Evolutionary conservation across 2,113 vertebrate species (phyloP).

Genomic region (Aphelocoma coerulescens): DNA sequence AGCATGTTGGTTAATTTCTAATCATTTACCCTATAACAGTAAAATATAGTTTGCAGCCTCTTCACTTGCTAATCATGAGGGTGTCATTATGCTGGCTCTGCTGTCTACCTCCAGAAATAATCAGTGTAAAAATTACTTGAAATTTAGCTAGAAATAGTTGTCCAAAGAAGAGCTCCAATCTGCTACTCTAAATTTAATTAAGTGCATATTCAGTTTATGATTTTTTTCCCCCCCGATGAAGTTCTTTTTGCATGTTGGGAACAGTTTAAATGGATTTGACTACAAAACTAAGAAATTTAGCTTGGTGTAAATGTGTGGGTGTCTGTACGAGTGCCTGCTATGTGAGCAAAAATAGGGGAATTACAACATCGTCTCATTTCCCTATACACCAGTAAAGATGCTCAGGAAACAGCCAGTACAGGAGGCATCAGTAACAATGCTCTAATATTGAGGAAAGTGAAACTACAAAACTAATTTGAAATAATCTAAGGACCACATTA

Average conservation of each 20-base stretch:
- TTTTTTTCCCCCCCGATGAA: accelerated
- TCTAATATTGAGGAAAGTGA: neutral
- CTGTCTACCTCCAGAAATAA: slow-evolving; percentile 46
- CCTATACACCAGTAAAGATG: neutral
- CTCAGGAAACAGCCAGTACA: neutral
- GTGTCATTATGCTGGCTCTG: slow-evolving; percentile 38
- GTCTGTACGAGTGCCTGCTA: neutral
- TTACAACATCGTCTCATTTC: neutral
- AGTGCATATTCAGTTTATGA: neutral
- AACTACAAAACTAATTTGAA: neutral
- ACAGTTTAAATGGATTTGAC: neutral
- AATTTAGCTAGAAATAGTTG: slow-evolving; percentile 54
- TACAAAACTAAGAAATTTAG: neutral
- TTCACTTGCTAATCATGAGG: slow-evolving; percentile 36
- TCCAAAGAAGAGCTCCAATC: slow-evolving; percentile 34
- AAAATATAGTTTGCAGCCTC: slow-evolving; percentile 33
- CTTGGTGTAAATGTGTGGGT: neutral
- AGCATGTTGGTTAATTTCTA: slow-evolving; percentile 45
- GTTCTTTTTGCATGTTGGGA: neutral
- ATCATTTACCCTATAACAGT: slow-evolving; percentile 37
- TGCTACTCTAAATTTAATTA: slow-evolving; percentile 53
- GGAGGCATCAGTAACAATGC: neutral
- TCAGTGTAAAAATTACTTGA: slow-evolving; percentile 47
- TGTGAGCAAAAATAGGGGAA: neutral
- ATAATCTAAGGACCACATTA: neutral